These are phyloP conservation scores for Podocnemis expansa DNA, from an alignment of 2,113 vertebrate genomes.

Conservation along the genomic window DNA sequence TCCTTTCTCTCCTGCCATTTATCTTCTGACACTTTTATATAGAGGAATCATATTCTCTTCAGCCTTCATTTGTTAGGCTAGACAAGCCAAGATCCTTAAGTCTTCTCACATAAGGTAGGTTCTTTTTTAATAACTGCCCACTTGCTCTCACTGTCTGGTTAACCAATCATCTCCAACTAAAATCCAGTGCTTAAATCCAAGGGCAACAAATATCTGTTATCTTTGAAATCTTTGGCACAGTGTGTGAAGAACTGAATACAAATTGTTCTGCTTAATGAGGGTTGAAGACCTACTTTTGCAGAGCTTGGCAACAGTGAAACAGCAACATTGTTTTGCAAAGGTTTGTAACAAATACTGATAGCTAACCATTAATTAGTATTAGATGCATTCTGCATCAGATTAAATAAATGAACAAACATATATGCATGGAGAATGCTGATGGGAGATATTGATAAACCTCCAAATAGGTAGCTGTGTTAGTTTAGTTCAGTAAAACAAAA, in stretches of 20 bases:
- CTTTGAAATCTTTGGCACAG: slow-evolving; percentile 34
- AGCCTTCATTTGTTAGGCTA: background rate
- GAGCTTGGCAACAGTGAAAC: slow-evolving; percentile 46
- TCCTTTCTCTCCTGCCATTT: background rate
- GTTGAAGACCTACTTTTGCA: slow-evolving; percentile 3
- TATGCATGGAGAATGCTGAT: background rate
- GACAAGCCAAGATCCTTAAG: background rate
- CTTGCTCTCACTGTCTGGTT: background rate
- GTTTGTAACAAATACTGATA: slow-evolving; percentile 24
- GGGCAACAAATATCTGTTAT: background rate
- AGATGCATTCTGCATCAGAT: background rate
- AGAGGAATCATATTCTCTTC: background rate
- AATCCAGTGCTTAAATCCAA: background rate
- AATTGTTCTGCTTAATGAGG: background rate
- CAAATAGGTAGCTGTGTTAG: too few species aligned
- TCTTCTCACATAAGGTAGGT: background rate
- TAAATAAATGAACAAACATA: background rate
- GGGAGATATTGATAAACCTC: background rate
- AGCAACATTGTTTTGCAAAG: slow-evolving; percentile 8
- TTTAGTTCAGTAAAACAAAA: too few species aligned
- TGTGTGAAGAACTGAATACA: background rate
- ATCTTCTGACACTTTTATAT: background rate
- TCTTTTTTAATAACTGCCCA: background rate
- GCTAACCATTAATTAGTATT: background rate
- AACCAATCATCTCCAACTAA: background rate